Evolutionary conservation across 1,140 invertebrate species (phyloP), one percentile per base, ranked within the genome.

Genomic region (Aphaenogaster floridana): DNA sequence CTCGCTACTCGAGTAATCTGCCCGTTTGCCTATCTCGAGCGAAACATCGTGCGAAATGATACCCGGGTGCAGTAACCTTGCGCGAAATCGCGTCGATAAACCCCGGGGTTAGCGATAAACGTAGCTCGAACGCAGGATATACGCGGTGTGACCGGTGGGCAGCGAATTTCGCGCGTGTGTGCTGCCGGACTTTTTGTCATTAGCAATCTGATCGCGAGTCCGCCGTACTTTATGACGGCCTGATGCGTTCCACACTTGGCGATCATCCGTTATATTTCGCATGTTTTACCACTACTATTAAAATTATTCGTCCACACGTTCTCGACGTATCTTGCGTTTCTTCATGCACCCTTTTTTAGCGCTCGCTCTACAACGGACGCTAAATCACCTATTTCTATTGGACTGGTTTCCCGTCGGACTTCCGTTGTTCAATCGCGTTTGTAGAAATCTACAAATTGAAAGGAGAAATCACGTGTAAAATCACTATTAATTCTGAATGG

Each of bases 191-290:
- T 86, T 86, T 86, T 86, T 86, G 74, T 86, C 74, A 86, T 86
- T 86, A 86, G n/a, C 45, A 78, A 86, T 86, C 48, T 64, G 71
- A 86, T 86, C 21, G 59, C 72, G 61, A 77, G 54, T 66, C 48
- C 34, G 34, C 39, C 57, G 59, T 21, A 15, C 34, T 86, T 86
- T 86, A 77, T 45, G 57, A 21, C 34, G n/a, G 28, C 13, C 52
- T 15, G 39, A 83, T 83, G 79, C 28, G 17, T 59, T 83, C 39
- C 21, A 17, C 63, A 28, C 52, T 71, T 48, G 66, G n/a, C 66
- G 39, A 57, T 81, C 39, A 59, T 71, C 63, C 13, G 39, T 45
- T 66, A 39, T 50, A 72, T 59, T 59, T 45, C 11, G 39, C 52
- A 45, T 5, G 11, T 80, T 79, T 78, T 59, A 45, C 42, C 59